Evolutionary conservation across 2,888 invertebrate genomes (phyloP), one percentile per base, ranked within the genome.

Genomic region (Drosophila meridiana): DNA sequence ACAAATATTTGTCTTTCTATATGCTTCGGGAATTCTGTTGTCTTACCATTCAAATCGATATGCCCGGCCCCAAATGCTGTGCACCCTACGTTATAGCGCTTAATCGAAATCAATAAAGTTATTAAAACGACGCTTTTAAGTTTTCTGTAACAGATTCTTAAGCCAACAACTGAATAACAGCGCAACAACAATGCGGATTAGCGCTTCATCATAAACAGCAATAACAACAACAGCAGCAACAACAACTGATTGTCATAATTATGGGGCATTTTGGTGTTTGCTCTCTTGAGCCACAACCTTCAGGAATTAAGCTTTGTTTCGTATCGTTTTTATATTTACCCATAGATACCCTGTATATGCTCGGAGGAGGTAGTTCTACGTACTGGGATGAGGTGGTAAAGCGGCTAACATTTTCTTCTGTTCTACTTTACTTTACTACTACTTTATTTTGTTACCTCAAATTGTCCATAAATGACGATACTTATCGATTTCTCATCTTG

Each of bases 51-150:
- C n/a, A 9, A 53, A 36, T n/a, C 42, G 38, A 78, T 80, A 73
- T 76, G 45, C 64, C 56, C 69, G 30, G 36, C 2, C 9, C 0
- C 0, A 20, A 30, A 26, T n/a, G 26, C 4, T 60, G 55, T 56
- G 53, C 69, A 73, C 88, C 61, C 80, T 82, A 73, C 74, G 55
- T 88, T 86, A 73, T 86, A 88, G 88, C 88, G 85, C 85, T 86
- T 88, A 86, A 87, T 87, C 87, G 87, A 89, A 87, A 87, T 87
- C 87, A 87, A 87, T 87, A 87, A 87, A 89, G 89, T 85, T 87
- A 87, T 87, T 89, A 89, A 87, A 78, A 76, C 87, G 87, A 87
- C 85, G 89, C 89, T 83, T 83, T 87, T 89, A 86, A 83, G 76
- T 87, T 87, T 89, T 87, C 83, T 89, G 89, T 87, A 87, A 87